phyloP scores from a whole-genome alignment of 1,140 invertebrate genomes.

The Neuroterus valhalla region DNA sequence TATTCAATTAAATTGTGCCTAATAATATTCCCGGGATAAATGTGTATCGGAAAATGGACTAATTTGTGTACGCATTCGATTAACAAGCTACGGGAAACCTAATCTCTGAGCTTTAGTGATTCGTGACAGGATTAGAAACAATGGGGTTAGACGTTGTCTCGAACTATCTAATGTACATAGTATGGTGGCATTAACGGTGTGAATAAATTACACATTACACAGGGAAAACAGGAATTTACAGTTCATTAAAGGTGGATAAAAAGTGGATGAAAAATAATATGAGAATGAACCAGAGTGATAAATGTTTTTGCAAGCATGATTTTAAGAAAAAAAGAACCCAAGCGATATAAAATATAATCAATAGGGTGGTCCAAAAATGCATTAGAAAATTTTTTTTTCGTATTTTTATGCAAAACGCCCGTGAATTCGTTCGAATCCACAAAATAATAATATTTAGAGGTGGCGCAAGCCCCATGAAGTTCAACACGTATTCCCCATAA shows the following conservation, averaged over 20 bases:
- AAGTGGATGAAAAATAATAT: not conserved
- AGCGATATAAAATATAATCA: no score
- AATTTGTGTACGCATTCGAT: constrained; percentile 20
- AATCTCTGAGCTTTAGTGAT: constrained; percentile 12
- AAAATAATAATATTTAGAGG: no score
- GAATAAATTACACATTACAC: not conserved
- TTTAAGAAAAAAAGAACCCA: no score
- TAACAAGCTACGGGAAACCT: constrained; percentile 14
- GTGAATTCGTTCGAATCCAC: no score
- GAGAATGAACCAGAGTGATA: no score
- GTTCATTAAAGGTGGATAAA: not conserved
- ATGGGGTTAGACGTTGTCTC: constrained; percentile 22
- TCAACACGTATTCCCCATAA: no score
- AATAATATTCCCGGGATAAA: not conserved
- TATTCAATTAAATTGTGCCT: not conserved
- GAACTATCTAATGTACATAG: constrained; percentile 11
- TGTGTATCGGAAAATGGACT: constrained; percentile 5
- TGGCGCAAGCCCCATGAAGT: no score
- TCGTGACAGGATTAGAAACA: constrained; percentile 22
- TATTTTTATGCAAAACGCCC: no score
- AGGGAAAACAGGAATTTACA: not conserved
- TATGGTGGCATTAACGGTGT: constrained; percentile 1
- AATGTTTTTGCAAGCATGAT: no score
- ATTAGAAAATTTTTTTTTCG: no score
- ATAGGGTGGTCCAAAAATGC: no score